Base-by-base conservation (phyloP, 2,888 invertebrate genomes). In the Scotopteryx bipunctaria region DNA sequence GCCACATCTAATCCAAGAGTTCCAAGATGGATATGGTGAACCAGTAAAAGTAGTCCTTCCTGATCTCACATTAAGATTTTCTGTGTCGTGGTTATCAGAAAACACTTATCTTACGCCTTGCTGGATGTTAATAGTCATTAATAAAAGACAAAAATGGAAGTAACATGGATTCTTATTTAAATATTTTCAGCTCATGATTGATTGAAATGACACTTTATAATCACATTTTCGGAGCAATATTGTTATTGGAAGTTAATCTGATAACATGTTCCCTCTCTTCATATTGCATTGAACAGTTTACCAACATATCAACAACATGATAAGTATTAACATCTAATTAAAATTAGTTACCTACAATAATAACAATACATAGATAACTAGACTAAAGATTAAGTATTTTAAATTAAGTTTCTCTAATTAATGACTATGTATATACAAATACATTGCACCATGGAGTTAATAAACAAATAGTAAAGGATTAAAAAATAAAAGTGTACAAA, bases 341-440 rank as follows among this genome's bases (percentile, higher is more conserved):
- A 35, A 25, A 35, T 25, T 4, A 33, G 9, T 21, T 16, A 25
- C 6, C 35, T 35, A 27, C 9, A 27, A 27, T 27, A 29, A 29
- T 31, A 40, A 40, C 29, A 19, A 31, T 29, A 41, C 15, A 25
- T 16, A 29, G 13, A 15, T 11, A 35, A 11, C 17, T 40, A 13
- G 8, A 32, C 32, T 32, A 32, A 32, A 15, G 32, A 21, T 3
- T 32, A 32, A 19, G 3, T 19, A 41, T 31, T 31, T 42, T 8
- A 21, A 32, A 38, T 38, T 14, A 15, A 5, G 36, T 29, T 36
- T 60, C 60, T 35, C 67, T 62, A 41, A 4, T 43, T 53, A 48
- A 69, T 61, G 15, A 47, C 47, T 42, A 42, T 23, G 15, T 42
- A 42, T 47, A 47, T 40, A 47, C 40, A 35, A 36, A 31, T 29